Evolutionary conservation across 2,888 invertebrate genomes (phyloP).

Genomic region (Eilema griseolum): DNA sequence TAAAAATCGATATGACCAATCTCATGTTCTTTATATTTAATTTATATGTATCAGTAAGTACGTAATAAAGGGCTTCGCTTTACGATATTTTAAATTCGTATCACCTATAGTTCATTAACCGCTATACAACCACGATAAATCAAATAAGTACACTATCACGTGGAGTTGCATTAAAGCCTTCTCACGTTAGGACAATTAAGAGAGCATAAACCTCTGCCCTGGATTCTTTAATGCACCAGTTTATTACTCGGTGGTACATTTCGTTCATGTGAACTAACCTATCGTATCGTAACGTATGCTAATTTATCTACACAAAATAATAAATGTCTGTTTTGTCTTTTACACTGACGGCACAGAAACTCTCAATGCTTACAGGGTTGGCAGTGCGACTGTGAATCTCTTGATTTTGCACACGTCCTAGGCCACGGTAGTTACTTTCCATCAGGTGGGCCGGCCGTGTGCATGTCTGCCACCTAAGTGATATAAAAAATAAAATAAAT

Average conservation of each 20-base stretch:
- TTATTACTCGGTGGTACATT: constrained; percentile 4
- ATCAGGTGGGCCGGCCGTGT: too few species aligned
- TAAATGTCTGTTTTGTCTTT: too few species aligned
- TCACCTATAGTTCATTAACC: neutral
- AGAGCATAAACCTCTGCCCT: constrained; percentile 23
- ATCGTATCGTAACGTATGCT: neutral
- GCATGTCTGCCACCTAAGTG: too few species aligned
- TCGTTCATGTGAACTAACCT: neutral
- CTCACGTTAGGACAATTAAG: constrained; percentile 43
- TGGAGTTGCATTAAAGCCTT: constrained; percentile 3
- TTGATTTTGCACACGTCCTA: too few species aligned
- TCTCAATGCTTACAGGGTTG: too few species aligned
- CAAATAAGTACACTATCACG: neutral
- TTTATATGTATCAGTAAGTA: neutral
- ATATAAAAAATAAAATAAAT: too few species aligned
- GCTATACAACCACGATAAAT: constrained; percentile 6
- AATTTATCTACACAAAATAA: neutral
- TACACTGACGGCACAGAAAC: too few species aligned
- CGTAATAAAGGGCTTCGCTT: neutral
- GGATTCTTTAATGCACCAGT: constrained; percentile 29
- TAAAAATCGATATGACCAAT: too few species aligned
- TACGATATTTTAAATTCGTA: neutral
- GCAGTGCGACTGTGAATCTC: too few species aligned
- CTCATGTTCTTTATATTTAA: neutral
- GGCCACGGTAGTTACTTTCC: too few species aligned